Conservation (phyloP, 2,797 vertebrate genomes). For the Rhadinocentrus ornatus region DNA sequence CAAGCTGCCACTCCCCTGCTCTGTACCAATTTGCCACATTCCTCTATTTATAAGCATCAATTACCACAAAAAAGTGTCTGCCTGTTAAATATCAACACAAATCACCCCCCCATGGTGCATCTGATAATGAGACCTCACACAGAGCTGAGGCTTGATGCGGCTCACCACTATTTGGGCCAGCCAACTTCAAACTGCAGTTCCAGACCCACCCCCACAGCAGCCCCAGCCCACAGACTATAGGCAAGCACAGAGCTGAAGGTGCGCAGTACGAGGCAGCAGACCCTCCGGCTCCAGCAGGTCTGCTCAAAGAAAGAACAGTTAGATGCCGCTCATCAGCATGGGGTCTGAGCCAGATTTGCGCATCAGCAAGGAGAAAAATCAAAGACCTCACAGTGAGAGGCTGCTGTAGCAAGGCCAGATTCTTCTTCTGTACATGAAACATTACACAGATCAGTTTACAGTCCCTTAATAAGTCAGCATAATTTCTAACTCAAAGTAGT, state of each 20-base stretch:
- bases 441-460: conserved; percentile 63
- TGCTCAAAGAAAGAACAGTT: conserved; percentile 68
- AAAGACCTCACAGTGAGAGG: conserved; percentile 77
- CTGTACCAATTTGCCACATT: conserved; percentile 86
- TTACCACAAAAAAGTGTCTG: conserved; percentile 81
- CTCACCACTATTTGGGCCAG: conserved; percentile 67
- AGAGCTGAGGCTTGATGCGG: conserved; percentile 69
- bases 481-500: conserved; percentile 34
- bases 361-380: conserved; percentile 74
- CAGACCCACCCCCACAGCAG: conserved; percentile 54
- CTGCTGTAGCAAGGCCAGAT: conserved; percentile 55
- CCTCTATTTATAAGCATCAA: conserved; percentile 87
- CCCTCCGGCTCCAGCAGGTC: conserved; percentile 73
- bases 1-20: conserved; percentile 75
- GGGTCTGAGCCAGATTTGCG: conserved; percentile 73
- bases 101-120: conserved; percentile 77
- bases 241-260: conserved; percentile 56
- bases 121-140: conserved; percentile 89
- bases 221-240: conserved; percentile 56
- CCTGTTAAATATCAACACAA: conserved; percentile 82
- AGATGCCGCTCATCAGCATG: conserved; percentile 67
- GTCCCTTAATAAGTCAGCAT: conserved; percentile 53
- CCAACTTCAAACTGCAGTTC: conserved; percentile 64
- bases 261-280: conserved; percentile 60
- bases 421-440: conserved; percentile 61